Evolutionary conservation across 2,113 vertebrate genomes (phyloP), one percentile per base, ranked within the genome.

Genomic region (Podarcis cretensis): DNA sequence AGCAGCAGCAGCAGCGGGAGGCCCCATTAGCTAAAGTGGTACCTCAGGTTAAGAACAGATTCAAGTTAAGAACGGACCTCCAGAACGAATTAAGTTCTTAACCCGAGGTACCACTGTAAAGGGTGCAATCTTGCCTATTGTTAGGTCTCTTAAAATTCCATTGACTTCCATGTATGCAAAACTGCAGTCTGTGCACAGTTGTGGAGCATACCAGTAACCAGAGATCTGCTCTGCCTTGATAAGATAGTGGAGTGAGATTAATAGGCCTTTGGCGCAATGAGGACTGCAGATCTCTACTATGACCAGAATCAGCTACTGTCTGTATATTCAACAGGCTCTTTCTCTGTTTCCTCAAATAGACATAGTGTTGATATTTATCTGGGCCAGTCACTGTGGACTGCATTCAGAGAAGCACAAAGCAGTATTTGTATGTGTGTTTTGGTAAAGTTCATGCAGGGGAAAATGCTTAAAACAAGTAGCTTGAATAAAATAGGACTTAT

Each of bases 351-450:
- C 93, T 91, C 79, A 65, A 87, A 73, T 23, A 89, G 80, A 88
- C 92, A 88, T 80, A 83, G 63, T 88, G 43, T 83, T 90, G 71
- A 73, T 74, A 32, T 85, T 82, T 89, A 54, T 69, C 87, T 81
- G 79, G 88, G 89, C 91, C 82, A 21, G 59, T 87, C 93, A 93
- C 81, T 86, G 43, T 0, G 3, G 0, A 0, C 74, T 92, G 90
- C 89, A 88, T 93, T 93, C 87, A 95, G 93, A 94, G 92, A 87
- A 85, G 76, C 84, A 94, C 92, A 95, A 91, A 94, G 89, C 76
- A 20, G 20, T 32, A 30, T 92, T 91, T 96, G 89, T 96, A 90
- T 84, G 69, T 80, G 85, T 71, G 35, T 85, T 91, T 90, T 87
- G 63, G 89, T 48, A 80, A 91, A 95, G 88, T 94, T 96, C 88